Evolutionary conservation across 2,888 invertebrate species (phyloP).

Genomic region (Trichopoda pennipes): DNA sequence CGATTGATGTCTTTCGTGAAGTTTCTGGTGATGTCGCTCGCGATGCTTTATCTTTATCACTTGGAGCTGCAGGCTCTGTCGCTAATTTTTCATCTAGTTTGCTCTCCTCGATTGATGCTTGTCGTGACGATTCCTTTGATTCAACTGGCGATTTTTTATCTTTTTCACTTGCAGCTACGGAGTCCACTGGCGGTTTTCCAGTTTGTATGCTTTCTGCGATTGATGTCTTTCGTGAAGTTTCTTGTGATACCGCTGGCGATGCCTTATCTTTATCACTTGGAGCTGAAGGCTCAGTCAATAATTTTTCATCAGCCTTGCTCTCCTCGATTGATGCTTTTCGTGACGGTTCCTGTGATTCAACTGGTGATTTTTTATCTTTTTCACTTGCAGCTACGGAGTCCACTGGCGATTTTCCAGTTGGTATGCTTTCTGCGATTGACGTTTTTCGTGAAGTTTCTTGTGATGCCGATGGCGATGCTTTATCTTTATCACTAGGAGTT

Average conservation of each 20-base stretch:
- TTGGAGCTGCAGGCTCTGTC: slow-evolving; percentile 55
- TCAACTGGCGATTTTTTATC: slow-evolving; percentile 52
- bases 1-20: too few species aligned
- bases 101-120: too few species aligned
- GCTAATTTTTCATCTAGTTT: slow-evolving; percentile 16
- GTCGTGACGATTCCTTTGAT: slow-evolving; percentile 52
- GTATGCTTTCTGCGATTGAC: slow-evolving; percentile 49
- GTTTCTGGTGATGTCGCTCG: not conserved
- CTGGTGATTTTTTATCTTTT: slow-evolving; percentile 44
- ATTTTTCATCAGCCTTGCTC: too few species aligned
- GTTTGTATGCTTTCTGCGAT: not conserved
- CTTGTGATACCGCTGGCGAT: too few species aligned
- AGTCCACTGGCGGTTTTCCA: slow-evolving; percentile 45
- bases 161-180: slow-evolving; percentile 44
- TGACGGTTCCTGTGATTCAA: not conserved
- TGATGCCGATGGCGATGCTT: slow-evolving; percentile 51
- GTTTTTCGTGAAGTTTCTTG: slow-evolving; percentile 63
- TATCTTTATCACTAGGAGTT: slow-evolving; percentile 47
- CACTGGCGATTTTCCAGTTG: slow-evolving; percentile 57
- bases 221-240: too few species aligned
- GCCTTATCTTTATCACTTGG: too few species aligned
- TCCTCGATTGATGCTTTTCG: too few species aligned
- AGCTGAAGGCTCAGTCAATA: too few species aligned
- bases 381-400: slow-evolving; percentile 57
- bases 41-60: slow-evolving; percentile 46